A percentile compares a stretch with the other conserved stretches of the same genome.
Conservation (phyloP, 2,113 vertebrate species). For the Uria lomvia region DNA sequence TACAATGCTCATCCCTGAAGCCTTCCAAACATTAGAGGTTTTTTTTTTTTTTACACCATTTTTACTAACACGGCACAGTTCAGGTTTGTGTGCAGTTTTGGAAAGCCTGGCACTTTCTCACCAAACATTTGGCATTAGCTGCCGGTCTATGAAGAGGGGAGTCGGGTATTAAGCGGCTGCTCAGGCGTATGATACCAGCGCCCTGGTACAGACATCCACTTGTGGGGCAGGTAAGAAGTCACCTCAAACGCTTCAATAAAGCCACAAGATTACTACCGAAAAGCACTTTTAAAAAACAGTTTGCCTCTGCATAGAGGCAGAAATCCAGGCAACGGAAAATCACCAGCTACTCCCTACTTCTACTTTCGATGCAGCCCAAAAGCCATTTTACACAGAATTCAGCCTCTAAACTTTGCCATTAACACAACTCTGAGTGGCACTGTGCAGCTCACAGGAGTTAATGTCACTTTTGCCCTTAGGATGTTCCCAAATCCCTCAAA, state of each 20-base stretch:
- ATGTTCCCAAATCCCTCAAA: background rate
- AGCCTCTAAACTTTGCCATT: background rate
- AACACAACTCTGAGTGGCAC: background rate
- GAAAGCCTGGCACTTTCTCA: background rate
- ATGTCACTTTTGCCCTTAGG: background rate
- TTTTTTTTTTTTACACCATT: background rate
- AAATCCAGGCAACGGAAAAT: background rate
- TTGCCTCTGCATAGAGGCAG: background rate
- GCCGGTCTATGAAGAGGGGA: accelerated
- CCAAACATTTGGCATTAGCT: background rate
- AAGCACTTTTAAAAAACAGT: background rate
- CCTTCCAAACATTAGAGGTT: background rate
- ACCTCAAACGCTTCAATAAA: background rate
- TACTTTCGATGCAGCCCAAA: background rate
- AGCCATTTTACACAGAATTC: background rate
- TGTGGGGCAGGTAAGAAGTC: background rate
- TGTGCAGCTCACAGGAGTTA: background rate
- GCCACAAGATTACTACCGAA: background rate
- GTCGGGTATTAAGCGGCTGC: background rate
- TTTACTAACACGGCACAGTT: background rate
- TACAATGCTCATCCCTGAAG: background rate
- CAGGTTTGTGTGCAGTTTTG: background rate
- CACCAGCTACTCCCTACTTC: background rate
- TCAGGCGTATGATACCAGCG: background rate
- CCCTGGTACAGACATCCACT: background rate